Percentiles rank a stretch among this genome's conserved stretches.
These are phyloP conservation scores for Catostomus latipinnis DNA, from an alignment of 2,797 vertebrate genomes.

Conservation along the genomic window DNA sequence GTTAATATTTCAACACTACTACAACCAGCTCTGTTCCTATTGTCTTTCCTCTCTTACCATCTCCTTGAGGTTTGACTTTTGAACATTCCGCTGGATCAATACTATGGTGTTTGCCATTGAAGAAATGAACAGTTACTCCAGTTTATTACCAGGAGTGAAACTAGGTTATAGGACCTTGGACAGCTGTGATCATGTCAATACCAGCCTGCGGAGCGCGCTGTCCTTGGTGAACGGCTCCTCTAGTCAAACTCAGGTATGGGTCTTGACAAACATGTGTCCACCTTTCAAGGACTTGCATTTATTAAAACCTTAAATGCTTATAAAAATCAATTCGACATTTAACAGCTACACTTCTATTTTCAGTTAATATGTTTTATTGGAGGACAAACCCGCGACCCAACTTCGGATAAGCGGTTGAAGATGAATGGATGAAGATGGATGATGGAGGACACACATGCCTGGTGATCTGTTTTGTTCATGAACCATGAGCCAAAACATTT, in stretches of 20 bases:
- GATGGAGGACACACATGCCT: neutral
- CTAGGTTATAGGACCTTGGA: constrained; percentile 78
- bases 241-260: neutral
- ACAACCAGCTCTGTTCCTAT: constrained; percentile 1
- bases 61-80: constrained; percentile 72
- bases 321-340: neutral
- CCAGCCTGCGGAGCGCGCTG: constrained; percentile 69
- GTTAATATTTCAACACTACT: neutral
- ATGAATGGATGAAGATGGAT: too few species aligned
- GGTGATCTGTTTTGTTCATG: neutral
- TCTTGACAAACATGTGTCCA: neutral
- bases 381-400: neutral
- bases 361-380: neutral
- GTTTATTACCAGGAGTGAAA: constrained; percentile 74
- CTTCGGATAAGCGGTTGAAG: too few species aligned
- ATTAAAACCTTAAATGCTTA: neutral
- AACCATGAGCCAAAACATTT: neutral
- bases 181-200: constrained; percentile 76
- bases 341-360: neutral
- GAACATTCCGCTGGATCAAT: constrained; percentile 80
- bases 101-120: constrained; percentile 81
- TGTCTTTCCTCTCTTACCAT: neutral
- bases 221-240: constrained; percentile 66
- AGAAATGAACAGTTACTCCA: constrained; percentile 75
- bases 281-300: neutral